Evolutionary conservation across 2,888 invertebrate species (phyloP).

Genomic region (Charanyca ferruginea): DNA sequence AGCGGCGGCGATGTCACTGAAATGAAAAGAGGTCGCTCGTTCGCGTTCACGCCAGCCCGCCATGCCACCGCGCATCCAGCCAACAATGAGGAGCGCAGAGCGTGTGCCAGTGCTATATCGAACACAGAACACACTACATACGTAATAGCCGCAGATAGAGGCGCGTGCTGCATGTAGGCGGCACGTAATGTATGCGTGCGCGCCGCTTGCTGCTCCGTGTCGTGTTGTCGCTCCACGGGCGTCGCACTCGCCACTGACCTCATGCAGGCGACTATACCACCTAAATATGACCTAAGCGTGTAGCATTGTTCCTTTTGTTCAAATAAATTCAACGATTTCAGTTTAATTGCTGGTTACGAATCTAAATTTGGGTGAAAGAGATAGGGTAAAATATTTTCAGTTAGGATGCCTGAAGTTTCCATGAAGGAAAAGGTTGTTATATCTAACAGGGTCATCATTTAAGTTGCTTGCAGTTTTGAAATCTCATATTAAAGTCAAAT

Average conservation of each 20-base stretch:
- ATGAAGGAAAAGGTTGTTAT: neutral
- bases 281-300: slow-evolving; percentile 80
- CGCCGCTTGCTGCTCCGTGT: slow-evolving; percentile 75
- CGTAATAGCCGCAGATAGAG: slow-evolving; percentile 80
- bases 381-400: neutral
- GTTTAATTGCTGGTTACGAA: slow-evolving; percentile 28
- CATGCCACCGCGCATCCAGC: slow-evolving; percentile 78
- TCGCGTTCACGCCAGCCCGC: slow-evolving; percentile 74
- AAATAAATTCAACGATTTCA: slow-evolving; percentile 31
- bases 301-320: slow-evolving; percentile 67
- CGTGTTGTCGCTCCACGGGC: slow-evolving; percentile 79
- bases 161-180: slow-evolving; percentile 79
- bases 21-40: slow-evolving; percentile 88
- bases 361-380: neutral
- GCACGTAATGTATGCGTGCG: slow-evolving; percentile 87
- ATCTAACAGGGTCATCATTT: neutral
- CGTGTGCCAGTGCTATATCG: slow-evolving; percentile 81
- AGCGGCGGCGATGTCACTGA: slow-evolving; percentile 81
- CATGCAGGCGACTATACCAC: slow-evolving; percentile 80
- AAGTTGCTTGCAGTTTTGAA: neutral
- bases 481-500: neutral
- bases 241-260: slow-evolving; percentile 83
- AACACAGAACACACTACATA: slow-evolving; percentile 68
- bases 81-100: slow-evolving; percentile 79
- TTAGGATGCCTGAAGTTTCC: neutral